Evolutionary conservation across 2,113 vertebrate species (phyloP), one percentile per base, ranked within the genome.

Genomic region (Percopsis transmontana): DNA sequence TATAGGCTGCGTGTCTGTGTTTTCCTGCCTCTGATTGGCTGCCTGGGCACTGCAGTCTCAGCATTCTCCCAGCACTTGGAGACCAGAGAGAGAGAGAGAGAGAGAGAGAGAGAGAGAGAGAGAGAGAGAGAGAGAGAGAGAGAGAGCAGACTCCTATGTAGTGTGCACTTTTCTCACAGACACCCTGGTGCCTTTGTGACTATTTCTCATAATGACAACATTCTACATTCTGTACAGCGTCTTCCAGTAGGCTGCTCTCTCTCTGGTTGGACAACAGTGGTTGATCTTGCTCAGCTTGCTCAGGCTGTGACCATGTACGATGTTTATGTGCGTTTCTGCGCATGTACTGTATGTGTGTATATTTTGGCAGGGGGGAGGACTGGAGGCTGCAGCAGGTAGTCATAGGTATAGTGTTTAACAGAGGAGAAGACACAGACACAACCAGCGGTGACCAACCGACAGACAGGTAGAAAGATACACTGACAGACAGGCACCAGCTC

Each of bases 41-140:
- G 65, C 71, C 47, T 8, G 40, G 69, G 72, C 80, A 85, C 88
- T 80, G 88, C 88, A 90, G 88, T 89, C 74, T 81, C 75, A 44
- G 63, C 76, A 58, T 70, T 73, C 70, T 79, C 79, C 41, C 71
- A 79, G 72, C 76, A 62, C 77, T 83, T 19, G 41, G 72, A 62
- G 59, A 65, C 51, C 54, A 71, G 74, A 82, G 2, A 45, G 42
- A 50, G 47, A 19, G 47, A 50, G 15, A 50, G 16, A 50, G n/a
- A 14, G 47, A 18, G 7, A 18, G 7, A 9, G 47, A 9, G n/a
- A 19, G 47, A 19, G n/a, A 20, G 47, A 50, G 16, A 50, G n/a
- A 20, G n/a, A 50, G 8, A n/a, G 15, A 8, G 18, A 50, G 47
- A 50, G 18, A 18, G 47, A 50, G 15, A 13, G 42, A 16, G 42